Percentiles rank a stretch among this genome's conserved stretches.
Evolutionary conservation across 2,113 vertebrate genomes (phyloP).

Genomic region (Tragelaphus imberbis): DNA sequence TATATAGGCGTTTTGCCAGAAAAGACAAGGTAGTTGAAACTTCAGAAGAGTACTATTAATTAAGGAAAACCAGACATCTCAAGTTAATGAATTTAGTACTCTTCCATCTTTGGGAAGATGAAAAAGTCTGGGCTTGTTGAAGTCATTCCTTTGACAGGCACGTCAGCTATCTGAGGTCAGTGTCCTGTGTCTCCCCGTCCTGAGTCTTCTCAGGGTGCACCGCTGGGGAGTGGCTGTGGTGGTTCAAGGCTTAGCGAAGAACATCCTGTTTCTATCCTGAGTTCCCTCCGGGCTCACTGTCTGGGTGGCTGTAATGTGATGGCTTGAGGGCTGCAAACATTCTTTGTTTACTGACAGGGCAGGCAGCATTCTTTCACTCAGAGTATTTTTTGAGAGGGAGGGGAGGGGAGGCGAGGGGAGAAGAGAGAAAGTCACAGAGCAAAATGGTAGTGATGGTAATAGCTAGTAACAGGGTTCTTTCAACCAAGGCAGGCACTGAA

Average conservation of each 20-base stretch:
- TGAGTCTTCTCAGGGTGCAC: background rate
- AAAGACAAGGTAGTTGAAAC: background rate
- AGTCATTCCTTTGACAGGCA: background rate
- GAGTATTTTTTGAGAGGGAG: background rate
- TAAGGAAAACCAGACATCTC: background rate
- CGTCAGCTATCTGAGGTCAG: background rate
- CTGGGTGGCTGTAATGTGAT: background rate
- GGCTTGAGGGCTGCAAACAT: background rate
- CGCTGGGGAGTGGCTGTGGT: fast-evolving
- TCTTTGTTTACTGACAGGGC: background rate
- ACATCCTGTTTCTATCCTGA: background rate
- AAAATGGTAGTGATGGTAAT: background rate
- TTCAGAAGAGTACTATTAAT: background rate
- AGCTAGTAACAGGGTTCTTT: background rate
- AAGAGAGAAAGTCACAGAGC: background rate
- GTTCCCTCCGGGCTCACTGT: background rate
- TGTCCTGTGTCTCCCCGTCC: background rate
- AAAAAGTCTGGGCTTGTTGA: background rate
- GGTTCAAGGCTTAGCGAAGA: background rate
- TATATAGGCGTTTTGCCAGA: background rate
- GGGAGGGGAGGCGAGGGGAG: background rate
- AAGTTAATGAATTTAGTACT: background rate
- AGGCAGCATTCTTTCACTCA: background rate
- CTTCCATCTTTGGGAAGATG: background rate
- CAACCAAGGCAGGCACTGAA: too few species aligned